phyloP scores from a whole-genome alignment of 2,888 invertebrate species.

The Spodoptera exigua region DNA sequence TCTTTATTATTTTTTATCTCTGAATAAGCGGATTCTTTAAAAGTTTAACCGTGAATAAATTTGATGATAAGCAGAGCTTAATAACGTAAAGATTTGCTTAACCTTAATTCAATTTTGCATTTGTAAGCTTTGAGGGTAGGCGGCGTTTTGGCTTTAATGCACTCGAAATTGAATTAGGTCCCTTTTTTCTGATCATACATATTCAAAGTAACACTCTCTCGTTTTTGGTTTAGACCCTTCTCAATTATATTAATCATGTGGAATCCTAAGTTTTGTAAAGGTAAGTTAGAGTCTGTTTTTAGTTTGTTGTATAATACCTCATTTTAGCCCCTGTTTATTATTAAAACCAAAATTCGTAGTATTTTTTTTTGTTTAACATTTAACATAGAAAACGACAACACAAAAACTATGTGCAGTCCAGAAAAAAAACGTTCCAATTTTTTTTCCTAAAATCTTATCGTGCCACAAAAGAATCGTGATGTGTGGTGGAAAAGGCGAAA shows the following conservation, averaged over 20 bases:
- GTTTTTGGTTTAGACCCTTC: too few relatives aligned
- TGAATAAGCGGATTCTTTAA: conserved; percentile 74
- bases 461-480: conserved; percentile 81
- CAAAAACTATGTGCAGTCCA: conserved; percentile 59
- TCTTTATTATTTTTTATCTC: conserved; percentile 81
- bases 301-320: too few relatives aligned
- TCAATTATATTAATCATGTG: too few relatives aligned
- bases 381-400: conserved; percentile 32
- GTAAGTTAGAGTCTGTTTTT: too few relatives aligned
- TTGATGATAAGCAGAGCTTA: conserved; percentile 61
- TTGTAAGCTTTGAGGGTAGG: conserved; percentile 27
- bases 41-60: conserved; percentile 76
- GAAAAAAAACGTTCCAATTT: conserved; percentile 74
- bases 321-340: too few relatives aligned
- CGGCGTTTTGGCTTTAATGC: conserved; percentile 5
- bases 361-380: too few relatives aligned
- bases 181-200: conserved; percentile 13
- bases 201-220: conserved; percentile 8
- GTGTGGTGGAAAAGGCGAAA: conserved; percentile 79
- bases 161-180: conserved; percentile 30
- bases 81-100: conserved; percentile 49
- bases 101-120: conserved; percentile 51
- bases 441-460: conserved; percentile 72
- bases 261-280: too few relatives aligned
- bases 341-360: too few relatives aligned